These are phyloP conservation scores for Latrodectus hesperus DNA, from an alignment of 2,888 invertebrate species.

Conservation along the genomic window DNA sequence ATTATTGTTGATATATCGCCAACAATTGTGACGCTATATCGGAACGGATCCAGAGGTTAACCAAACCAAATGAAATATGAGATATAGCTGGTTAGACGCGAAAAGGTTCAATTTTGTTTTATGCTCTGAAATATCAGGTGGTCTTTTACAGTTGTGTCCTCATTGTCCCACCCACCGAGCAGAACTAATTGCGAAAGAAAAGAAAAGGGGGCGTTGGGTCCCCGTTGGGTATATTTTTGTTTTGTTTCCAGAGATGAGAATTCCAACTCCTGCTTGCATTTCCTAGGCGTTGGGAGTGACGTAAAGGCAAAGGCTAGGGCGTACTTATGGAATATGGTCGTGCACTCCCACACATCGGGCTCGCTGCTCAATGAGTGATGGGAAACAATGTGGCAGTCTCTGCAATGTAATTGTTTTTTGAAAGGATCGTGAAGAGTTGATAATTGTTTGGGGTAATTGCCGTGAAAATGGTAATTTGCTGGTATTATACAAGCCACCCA, in stretches of 20 bases:
- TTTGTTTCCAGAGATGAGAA: background rate
- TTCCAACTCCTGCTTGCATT: background rate
- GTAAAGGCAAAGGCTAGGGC: background rate
- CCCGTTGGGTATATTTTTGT: background rate
- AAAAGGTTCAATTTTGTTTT: slow-evolving; percentile 35
- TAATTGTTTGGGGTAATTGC: background rate
- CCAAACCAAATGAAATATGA: slow-evolving; percentile 52
- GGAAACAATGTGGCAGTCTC: background rate
- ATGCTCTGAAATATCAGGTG: slow-evolving; percentile 19
- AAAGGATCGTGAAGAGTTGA: slow-evolving; percentile 1
- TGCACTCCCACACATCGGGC: background rate
- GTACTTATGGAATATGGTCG: background rate
- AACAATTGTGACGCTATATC: slow-evolving; percentile 35
- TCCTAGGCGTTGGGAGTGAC: background rate
- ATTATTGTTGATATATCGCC: slow-evolving; percentile 67
- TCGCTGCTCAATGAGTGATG: background rate
- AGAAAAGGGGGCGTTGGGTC: no score
- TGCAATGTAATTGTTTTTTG: background rate
- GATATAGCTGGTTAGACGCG: slow-evolving; percentile 34
- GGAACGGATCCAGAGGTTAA: slow-evolving; percentile 39
- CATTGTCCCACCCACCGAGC: slow-evolving; percentile 56
- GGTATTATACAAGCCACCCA: background rate
- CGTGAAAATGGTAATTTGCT: slow-evolving; percentile 1
- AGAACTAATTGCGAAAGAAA: slow-evolving; percentile 41
- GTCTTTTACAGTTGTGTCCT: slow-evolving; percentile 20